Conservation (phyloP, 53 echinoderm and acorn worm species). For the Pentamera pediparva region DNA sequence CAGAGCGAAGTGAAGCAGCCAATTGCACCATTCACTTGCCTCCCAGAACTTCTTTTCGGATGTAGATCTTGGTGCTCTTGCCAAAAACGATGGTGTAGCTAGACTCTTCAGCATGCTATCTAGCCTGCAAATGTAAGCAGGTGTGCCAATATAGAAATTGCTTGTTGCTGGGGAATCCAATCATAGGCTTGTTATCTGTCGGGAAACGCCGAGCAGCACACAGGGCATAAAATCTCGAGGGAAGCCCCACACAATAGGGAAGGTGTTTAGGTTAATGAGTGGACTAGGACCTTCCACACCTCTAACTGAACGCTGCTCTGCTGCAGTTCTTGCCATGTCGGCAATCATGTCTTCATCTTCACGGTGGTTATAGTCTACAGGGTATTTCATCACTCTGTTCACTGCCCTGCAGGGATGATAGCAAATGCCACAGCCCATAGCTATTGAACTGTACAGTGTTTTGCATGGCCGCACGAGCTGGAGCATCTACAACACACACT, state of each 20-base stretch:
- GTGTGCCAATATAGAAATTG: constrained; percentile 29
- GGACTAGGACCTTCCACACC: constrained; percentile 27
- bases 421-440: constrained; percentile 42
- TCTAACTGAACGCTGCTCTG: constrained; percentile 21
- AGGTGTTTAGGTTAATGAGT: constrained; percentile 12
- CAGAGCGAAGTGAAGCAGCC: constrained; percentile 21
- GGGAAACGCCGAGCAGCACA: constrained; percentile 26
- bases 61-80: not conserved
- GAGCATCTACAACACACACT: constrained; percentile 42
- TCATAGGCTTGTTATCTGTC: constrained; percentile 31
- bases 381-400: constrained; percentile 27
- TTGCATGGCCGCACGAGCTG: constrained; percentile 48
- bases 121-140: too few species aligned
- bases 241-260: constrained; percentile 35
- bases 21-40: constrained; percentile 35
- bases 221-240: constrained; percentile 55
- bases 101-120: not conserved
- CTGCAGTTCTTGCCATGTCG: constrained; percentile 23
- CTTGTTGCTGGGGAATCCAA: constrained; percentile 18
- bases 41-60: constrained; percentile 38
- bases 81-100: constrained; percentile 5
- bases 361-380: too few species aligned
- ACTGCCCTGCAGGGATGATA: constrained; percentile 38
- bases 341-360: constrained; percentile 29
- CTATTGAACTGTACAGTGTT: constrained; percentile 50